Conservation (phyloP, 2,113 vertebrate species). For the Peucedramus taeniatus region DNA sequence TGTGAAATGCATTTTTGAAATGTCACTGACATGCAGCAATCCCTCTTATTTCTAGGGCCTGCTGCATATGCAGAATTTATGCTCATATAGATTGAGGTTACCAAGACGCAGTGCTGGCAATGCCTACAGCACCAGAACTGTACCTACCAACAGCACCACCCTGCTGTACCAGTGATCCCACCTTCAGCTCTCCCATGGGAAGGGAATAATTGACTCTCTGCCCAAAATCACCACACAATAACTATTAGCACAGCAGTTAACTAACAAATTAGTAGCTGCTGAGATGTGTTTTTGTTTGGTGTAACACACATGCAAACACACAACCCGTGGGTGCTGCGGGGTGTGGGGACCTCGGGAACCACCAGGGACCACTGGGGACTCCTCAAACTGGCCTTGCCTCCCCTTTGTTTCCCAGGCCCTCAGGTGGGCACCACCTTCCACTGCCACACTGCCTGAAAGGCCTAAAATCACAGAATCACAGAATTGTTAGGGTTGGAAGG, state of each 20-base stretch:
- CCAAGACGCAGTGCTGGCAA: accelerated
- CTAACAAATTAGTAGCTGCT: background rate
- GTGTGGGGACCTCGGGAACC: accelerated
- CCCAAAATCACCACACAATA: background rate
- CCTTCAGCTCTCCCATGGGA: background rate
- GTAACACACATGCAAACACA: background rate
- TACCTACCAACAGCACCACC: background rate
- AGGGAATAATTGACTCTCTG: background rate
- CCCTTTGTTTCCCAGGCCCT: background rate
- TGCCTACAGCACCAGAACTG: background rate
- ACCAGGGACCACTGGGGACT: background rate
- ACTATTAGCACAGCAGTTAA: background rate
- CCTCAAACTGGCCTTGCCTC: background rate
- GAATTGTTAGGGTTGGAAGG: background rate
- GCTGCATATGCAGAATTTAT: background rate
- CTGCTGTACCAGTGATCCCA: too few species aligned
- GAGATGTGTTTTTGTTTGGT: accelerated
- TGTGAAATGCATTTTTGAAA: background rate
- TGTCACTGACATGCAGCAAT: background rate
- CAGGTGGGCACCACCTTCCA: background rate
- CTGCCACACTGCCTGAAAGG: background rate
- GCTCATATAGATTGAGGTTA: background rate
- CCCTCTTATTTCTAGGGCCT: background rate
- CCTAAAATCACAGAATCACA: background rate
- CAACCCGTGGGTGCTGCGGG: background rate